Conservation (phyloP, 2,113 vertebrate species). For the Psettodes erumei region DNA sequence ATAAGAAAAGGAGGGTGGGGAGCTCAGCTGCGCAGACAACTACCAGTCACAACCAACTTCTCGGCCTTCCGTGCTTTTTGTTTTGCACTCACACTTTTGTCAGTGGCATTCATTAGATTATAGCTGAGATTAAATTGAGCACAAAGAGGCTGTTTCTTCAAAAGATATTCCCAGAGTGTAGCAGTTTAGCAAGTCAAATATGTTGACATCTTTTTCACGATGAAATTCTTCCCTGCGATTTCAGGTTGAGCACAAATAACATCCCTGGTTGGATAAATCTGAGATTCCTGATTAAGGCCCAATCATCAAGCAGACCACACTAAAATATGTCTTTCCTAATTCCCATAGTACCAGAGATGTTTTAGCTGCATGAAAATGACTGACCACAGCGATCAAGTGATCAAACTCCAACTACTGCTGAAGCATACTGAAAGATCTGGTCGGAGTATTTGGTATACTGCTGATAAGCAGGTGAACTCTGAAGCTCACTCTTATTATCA, state of each 20-base stretch:
- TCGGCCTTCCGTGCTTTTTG: slow-evolving; percentile 14
- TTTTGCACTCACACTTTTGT: slow-evolving; percentile 8
- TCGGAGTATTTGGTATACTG: background rate
- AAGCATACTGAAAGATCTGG: too few relatives aligned
- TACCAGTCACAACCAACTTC: slow-evolving; percentile 10
- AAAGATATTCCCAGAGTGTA: background rate
- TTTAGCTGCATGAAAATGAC: background rate
- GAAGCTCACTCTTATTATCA: background rate
- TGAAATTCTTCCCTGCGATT: background rate
- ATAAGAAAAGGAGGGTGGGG: slow-evolving; percentile 18
- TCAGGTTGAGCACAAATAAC: slow-evolving; percentile 17
- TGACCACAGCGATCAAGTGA: background rate
- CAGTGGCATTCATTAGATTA: slow-evolving; percentile 20
- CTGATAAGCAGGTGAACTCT: background rate
- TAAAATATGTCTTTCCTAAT: background rate
- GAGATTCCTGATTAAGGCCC: background rate
- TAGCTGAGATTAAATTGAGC: slow-evolving; percentile 12
- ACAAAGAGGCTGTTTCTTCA: slow-evolving; percentile 9
- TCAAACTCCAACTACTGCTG: background rate
- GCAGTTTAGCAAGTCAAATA: slow-evolving; percentile 6
- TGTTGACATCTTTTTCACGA: background rate
- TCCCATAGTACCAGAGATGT: background rate
- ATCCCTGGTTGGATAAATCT: slow-evolving; percentile 11
- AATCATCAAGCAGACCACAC: background rate
- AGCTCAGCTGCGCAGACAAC: slow-evolving; percentile 9